Percentiles rank a stretch among this genome's conserved stretches.
phyloP scores from a whole-genome alignment of 1,140 invertebrate genomes.

The Drosophila saltans region DNA sequence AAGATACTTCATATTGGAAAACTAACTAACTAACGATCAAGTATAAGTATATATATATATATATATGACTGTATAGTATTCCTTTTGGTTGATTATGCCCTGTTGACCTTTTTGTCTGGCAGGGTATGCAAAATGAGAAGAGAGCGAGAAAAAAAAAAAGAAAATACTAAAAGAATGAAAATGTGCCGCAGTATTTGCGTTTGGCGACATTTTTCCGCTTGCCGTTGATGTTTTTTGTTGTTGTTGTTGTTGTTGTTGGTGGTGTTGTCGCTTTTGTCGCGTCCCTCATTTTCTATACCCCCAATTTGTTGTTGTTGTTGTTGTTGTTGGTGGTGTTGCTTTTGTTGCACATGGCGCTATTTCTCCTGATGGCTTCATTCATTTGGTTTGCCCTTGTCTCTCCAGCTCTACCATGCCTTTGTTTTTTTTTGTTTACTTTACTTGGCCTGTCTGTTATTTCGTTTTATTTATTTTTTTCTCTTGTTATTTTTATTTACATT shows the following conservation, averaged over 20 bases:
- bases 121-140: constrained; percentile 37
- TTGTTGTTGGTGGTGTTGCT: constrained; percentile 16
- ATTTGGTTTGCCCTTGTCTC: constrained; percentile 37
- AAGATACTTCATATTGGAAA: too few relatives aligned
- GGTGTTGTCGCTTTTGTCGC: constrained; percentile 40
- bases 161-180: constrained; percentile 39
- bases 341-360: constrained; percentile 35
- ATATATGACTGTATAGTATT: too few relatives aligned
- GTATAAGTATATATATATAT: too few relatives aligned
- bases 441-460: constrained; percentile 9
- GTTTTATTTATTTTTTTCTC: constrained; percentile 4
- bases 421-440: constrained; percentile 59
- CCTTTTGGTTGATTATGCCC: neutral
- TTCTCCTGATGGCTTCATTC: constrained; percentile 40
- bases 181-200: constrained; percentile 67
- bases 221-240: too few relatives aligned
- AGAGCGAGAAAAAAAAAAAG: constrained; percentile 41
- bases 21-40: too few relatives aligned
- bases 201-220: constrained; percentile 64
- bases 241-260: neutral
- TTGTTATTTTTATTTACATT: constrained; percentile 48
- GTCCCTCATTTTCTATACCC: constrained; percentile 46
- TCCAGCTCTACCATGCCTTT: constrained; percentile 22
- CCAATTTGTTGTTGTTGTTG: constrained; percentile 14
- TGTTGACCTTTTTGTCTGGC: neutral